Conservation (phyloP, 2,888 invertebrate genomes). For the Camptogramma bilineatum region DNA sequence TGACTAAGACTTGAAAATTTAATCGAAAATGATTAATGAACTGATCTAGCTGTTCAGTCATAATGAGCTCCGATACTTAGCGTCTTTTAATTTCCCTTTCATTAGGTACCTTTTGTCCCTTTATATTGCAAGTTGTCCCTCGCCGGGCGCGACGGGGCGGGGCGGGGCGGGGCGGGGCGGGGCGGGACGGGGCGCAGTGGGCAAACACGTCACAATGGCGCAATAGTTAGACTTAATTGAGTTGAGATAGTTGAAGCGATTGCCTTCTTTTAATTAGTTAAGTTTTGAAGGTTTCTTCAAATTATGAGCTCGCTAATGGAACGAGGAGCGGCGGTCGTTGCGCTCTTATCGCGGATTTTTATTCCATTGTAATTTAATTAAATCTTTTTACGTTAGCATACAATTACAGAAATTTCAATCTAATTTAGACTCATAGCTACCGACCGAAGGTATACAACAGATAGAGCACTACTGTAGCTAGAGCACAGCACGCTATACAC, state of each 20-base stretch:
- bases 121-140: conserved; percentile 7
- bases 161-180: not conserved
- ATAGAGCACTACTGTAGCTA: too few relatives aligned
- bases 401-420: not conserved
- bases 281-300: conserved; percentile 27
- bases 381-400: conserved; percentile 4
- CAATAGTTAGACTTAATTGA: conserved; percentile 30
- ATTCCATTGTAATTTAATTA: conserved; percentile 4
- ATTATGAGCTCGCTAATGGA: conserved; percentile 24
- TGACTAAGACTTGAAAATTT: not conserved
- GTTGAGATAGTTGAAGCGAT: conserved; percentile 28
- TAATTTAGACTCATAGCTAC: too few relatives aligned
- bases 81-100: conserved; percentile 30
- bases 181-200: not conserved
- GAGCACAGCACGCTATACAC: not conserved
- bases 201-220: conserved; percentile 15
- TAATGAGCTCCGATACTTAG: conserved; percentile 8
- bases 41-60: conserved; percentile 7
- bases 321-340: conserved; percentile 4
- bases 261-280: conserved; percentile 32
- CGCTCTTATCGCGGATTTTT: conserved; percentile 2
- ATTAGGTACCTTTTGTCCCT: conserved; percentile 22
- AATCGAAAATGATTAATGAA: not conserved
- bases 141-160: not conserved
- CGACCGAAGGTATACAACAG: too few relatives aligned